A percentile compares a stretch with the other conserved stretches of the same genome.
Conservation (phyloP, 37 sponge, comb jelly and placozoan species). For the Amphimedon queenslandica region DNA sequence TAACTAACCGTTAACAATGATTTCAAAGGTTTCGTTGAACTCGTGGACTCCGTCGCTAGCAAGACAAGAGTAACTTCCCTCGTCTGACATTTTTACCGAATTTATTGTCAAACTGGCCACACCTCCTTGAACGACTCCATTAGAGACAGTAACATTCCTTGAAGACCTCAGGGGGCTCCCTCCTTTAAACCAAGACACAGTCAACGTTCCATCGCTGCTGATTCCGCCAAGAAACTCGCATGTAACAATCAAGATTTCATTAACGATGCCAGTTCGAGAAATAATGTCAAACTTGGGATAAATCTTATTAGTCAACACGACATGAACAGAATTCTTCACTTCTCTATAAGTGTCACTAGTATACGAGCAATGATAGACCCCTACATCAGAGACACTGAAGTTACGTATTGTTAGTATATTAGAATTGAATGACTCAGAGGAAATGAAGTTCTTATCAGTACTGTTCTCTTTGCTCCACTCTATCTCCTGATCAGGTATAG, state of each 20-base stretch:
- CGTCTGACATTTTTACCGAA: not conserved
- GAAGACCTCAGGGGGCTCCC: not conserved
- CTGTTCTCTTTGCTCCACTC: too few species aligned
- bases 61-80: slow-evolving; percentile 14
- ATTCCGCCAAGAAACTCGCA: not conserved
- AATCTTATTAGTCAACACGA: not conserved
- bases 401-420: not conserved
- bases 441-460: not conserved
- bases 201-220: not conserved
- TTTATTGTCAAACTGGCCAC: not conserved
- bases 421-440: not conserved
- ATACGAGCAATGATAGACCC: not conserved
- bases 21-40: not conserved
- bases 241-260: not conserved
- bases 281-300: not conserved
- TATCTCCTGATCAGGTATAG: not conserved
- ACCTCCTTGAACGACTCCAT: not conserved
- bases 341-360: not conserved
- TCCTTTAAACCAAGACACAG: not conserved
- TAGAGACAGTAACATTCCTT: not conserved
- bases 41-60: not conserved
- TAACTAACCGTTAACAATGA: slow-evolving; percentile 25
- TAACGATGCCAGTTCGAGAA: not conserved
- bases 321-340: not conserved
- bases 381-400: not conserved